These are phyloP conservation scores for Anthoscopus minutus DNA, from an alignment of 2,113 vertebrate genomes.

Conservation along the genomic window DNA sequence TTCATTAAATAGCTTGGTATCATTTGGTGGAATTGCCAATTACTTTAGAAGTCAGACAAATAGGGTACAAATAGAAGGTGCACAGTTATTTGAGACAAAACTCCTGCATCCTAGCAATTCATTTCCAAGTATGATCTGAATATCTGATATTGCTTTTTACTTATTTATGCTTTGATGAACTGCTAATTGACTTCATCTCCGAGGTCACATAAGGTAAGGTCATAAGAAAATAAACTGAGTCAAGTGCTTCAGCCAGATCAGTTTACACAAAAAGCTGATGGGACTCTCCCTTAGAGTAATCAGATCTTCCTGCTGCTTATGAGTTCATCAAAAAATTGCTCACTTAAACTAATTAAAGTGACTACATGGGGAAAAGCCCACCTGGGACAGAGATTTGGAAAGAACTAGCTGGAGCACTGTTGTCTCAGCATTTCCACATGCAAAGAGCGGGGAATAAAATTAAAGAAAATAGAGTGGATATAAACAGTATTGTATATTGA, in stretches of 20 bases:
- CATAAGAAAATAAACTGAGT: slow-evolving; percentile 58
- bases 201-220: slow-evolving; percentile 59
- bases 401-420: slow-evolving; percentile 71
- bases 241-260: slow-evolving; percentile 68
- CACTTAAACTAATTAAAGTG: neutral
- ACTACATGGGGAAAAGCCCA: neutral
- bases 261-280: neutral
- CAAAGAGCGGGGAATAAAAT: slow-evolving; percentile 64
- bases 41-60: neutral
- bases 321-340: neutral
- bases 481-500: slow-evolving; percentile 72
- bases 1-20: slow-evolving; percentile 34
- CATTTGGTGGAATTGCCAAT: slow-evolving; percentile 60
- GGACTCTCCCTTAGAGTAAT: neutral
- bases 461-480: slow-evolving; percentile 66
- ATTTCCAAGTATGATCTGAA: slow-evolving; percentile 10
- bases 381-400: neutral
- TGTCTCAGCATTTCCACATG: slow-evolving; percentile 81
- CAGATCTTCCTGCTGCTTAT: neutral
- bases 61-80: slow-evolving; percentile 13
- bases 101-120: slow-evolving; percentile 3
- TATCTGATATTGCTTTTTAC: slow-evolving; percentile 39
- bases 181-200: slow-evolving; percentile 65
- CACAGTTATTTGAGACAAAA: slow-evolving; percentile 21
- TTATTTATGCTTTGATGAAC: slow-evolving; percentile 49